Conservation (phyloP, 2,797 vertebrate species). For the Enteromius thamalakanensis region DNA sequence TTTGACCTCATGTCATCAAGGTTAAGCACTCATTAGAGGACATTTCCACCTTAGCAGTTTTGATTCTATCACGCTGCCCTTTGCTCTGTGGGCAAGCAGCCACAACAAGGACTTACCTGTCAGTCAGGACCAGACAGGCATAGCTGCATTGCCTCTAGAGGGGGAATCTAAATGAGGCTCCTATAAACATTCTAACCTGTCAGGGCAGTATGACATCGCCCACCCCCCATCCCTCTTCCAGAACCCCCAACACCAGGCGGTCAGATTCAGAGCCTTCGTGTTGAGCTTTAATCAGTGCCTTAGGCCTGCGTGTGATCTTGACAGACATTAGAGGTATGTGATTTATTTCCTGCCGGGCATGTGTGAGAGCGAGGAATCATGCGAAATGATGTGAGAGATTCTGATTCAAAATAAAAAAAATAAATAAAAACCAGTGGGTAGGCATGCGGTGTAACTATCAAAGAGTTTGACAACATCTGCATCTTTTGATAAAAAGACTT, state of each 20-base stretch:
- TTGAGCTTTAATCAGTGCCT: slow-evolving; percentile 39
- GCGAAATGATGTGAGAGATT: slow-evolving; percentile 30
- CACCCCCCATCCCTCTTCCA: background rate
- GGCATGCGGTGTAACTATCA: slow-evolving; percentile 18
- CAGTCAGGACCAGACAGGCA: slow-evolving; percentile 39
- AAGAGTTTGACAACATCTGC: slow-evolving; percentile 21
- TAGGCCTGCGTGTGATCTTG: slow-evolving; percentile 29
- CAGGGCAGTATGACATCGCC: slow-evolving; percentile 27
- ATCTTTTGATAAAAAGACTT: slow-evolving; percentile 2
- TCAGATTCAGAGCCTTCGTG: slow-evolving; percentile 26
- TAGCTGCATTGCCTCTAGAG: slow-evolving; percentile 30
- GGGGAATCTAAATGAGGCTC: slow-evolving; percentile 37
- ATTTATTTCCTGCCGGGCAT: slow-evolving; percentile 33
- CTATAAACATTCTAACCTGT: slow-evolving; percentile 46
- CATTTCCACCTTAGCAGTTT: slow-evolving; percentile 28
- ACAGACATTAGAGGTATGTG: slow-evolving; percentile 39
- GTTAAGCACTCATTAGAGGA: slow-evolving; percentile 41
- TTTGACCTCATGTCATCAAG: slow-evolving; percentile 21
- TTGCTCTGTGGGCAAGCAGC: slow-evolving; percentile 17
- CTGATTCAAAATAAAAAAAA: slow-evolving; percentile 19
- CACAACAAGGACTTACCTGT: slow-evolving; percentile 32
- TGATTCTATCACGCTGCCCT: slow-evolving; percentile 32
- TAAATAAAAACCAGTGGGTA: slow-evolving; percentile 7
- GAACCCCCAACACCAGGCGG: slow-evolving; percentile 25
- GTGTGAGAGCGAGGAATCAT: background rate